Base-by-base conservation (phyloP, 2,888 invertebrate species). In the Dolomedes plantarius region DNA sequence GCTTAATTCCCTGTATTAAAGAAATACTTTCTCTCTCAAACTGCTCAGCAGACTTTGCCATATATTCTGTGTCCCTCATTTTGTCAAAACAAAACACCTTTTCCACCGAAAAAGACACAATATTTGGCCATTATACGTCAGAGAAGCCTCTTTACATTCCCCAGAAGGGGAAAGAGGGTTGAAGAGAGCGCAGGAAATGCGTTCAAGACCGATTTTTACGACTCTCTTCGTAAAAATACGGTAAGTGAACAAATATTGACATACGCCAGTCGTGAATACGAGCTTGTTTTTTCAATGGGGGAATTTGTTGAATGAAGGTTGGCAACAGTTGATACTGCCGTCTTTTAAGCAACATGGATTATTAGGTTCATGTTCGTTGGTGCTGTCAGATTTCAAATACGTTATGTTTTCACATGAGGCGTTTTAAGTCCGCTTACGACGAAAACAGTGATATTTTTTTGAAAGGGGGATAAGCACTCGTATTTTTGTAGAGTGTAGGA, bases 201-300 rank as follows among this genome's bases (percentile, higher is more conserved):
- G n/a, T n/a, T n/a, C n/a, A n/a, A n/a, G n/a, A n/a, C n/a, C n/a
- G 16, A 46, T 2, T 46, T 46, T 46, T 46, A 46, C 46, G n/a
- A 46, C 23, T 23, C 56, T 23, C 56, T 23, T 56, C 16, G 31
- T n/a, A n/a, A 78, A 62, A 78, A 46, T 73, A 68, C 28, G 69
- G 32, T 56, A 50, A 76, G 76, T 72, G 76, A 72, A 76, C 64
- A 82, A 76, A 83, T 83, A 83, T 83, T 83, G 82, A 83, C 82
- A 76, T 72, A 83, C 72, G 64, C 76, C 27, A 31, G 68, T 62
- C 69, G 82, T 36, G 82, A 75, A 50, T 64, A 50, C n/a, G 68
- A 68, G 64, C 71, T 46, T 83, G 76, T 83, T 83, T 83, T 83
- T 71, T 31, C 71, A 83, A 65, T 29, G 82, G n/a, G 75, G 71